Base-by-base conservation (phyloP, 2,113 vertebrate species). In the Prionailurus viverrinus region DNA sequence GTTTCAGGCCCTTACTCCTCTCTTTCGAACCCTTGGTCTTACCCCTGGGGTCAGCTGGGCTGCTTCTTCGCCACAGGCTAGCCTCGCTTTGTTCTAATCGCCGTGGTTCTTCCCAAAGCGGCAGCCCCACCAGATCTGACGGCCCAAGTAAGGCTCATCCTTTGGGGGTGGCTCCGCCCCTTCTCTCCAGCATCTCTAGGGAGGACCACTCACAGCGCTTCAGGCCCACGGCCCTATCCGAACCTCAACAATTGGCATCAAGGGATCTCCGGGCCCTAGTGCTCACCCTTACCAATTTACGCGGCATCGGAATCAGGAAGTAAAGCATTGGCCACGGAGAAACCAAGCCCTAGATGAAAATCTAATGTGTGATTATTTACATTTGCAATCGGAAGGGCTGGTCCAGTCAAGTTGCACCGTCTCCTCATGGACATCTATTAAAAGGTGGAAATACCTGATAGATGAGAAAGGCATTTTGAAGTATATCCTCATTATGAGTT, bases 151-250 rank as follows among this genome's bases (percentile, higher is more conserved):
- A 7, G n/a, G 39, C 68, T 39, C 83, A 76, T 61, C 82, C 74
- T 82, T 41, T 53, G 4, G n/a, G 83, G 23, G 11, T 89, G 41
- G 76, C 94, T 61, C 96, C 91, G 80, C 97, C 97, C 87, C 87
- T 74, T 92, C 39, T 27, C 85, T 51, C 19, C 80, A 25, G 58
- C 95, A 41, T 88, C 97, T 66, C 66, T 1, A 0, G 58, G 45
- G 74, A 90, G 93, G 80, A 87, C 90, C 92, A 29, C 89, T 91
- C 85, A 18, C 27, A 0, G 78, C 45, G 25, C 84, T 0, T 19
- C 15, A 5, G 65, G 31, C 85, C n/a, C 0, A 1, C 4, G 1
- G 80, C 51, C 84, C 45, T 0, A 8, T n/a, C 68, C 3, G 9
- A 65, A n/a, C 66, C 29, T 61, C 45, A 1, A 1, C 11, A 55